Evolutionary conservation across 1,140 invertebrate species (phyloP).

Genomic region (Papilio machaon): DNA sequence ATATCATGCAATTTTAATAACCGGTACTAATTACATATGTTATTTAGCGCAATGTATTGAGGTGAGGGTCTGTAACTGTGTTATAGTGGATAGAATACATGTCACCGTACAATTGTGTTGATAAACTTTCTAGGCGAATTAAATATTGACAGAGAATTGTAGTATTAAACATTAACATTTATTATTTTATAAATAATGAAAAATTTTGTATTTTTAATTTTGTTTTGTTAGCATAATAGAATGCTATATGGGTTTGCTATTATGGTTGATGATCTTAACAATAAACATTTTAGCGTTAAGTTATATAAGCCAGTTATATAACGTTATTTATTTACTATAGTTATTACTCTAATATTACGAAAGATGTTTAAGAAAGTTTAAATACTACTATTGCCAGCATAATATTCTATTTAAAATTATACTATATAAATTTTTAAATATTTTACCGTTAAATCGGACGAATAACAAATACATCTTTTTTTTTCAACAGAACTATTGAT

Average conservation of each 20-base stretch:
- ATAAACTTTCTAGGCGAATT: neutral
- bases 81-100: neutral
- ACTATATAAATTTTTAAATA: neutral
- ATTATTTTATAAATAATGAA: neutral
- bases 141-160: neutral
- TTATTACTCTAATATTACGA: neutral
- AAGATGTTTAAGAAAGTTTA: neutral
- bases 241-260: neutral
- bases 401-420: neutral
- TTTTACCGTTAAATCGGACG: neutral
- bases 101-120: neutral
- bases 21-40: slow-evolving; percentile 47
- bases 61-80: slow-evolving; percentile 61
- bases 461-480: neutral
- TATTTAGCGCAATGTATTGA: slow-evolving; percentile 44
- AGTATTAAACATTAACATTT: neutral
- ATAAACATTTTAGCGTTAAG: neutral
- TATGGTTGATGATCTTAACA: neutral
- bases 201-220: neutral
- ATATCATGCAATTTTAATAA: slow-evolving; percentile 43
- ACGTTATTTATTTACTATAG: neutral
- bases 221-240: neutral
- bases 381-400: neutral
- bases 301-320: too few relatives aligned
- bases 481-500: neutral